Evolutionary conservation across 2,888 invertebrate species (phyloP).

Genomic region (Meteorus cinctellus): DNA sequence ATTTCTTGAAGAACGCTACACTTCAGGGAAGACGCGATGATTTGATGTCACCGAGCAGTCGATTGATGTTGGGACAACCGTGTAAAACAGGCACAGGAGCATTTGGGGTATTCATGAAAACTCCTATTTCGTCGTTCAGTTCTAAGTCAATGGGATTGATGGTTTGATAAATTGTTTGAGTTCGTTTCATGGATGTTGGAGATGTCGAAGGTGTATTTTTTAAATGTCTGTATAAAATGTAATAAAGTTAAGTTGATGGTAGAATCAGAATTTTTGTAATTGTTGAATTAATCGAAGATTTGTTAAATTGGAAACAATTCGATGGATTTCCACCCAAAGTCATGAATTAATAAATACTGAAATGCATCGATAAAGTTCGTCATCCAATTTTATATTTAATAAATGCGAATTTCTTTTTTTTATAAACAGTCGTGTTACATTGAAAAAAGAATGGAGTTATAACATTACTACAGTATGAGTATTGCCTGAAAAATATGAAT

Average conservation of each 20-base stretch:
- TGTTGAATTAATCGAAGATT: not conserved
- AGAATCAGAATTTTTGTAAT: not conserved
- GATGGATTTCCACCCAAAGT: no score
- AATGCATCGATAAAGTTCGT: no score
- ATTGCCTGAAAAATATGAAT: not conserved
- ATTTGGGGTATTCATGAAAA: conserved; percentile 64
- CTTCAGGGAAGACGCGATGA: conserved; percentile 82
- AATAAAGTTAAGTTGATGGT: not conserved
- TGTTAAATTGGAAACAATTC: no score
- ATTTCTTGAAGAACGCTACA: conserved; percentile 87
- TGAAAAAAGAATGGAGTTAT: no score
- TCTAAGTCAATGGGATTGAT: not conserved
- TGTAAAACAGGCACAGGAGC: conserved; percentile 89
- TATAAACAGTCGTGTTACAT: not conserved
- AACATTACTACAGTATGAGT: not conserved
- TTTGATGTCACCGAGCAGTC: conserved; percentile 88
- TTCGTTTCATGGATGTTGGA: not conserved
- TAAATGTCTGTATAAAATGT: not conserved
- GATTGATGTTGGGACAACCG: conserved; percentile 90
- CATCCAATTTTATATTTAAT: not conserved
- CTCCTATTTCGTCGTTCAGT: conserved; percentile 19
- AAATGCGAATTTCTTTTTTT: not conserved
- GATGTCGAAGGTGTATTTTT: no score
- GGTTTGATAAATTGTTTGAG: not conserved
- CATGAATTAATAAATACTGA: no score